These are phyloP conservation scores for Conus betulinus DNA, from an alignment of 1,140 invertebrate genomes.

Conservation along the genomic window DNA sequence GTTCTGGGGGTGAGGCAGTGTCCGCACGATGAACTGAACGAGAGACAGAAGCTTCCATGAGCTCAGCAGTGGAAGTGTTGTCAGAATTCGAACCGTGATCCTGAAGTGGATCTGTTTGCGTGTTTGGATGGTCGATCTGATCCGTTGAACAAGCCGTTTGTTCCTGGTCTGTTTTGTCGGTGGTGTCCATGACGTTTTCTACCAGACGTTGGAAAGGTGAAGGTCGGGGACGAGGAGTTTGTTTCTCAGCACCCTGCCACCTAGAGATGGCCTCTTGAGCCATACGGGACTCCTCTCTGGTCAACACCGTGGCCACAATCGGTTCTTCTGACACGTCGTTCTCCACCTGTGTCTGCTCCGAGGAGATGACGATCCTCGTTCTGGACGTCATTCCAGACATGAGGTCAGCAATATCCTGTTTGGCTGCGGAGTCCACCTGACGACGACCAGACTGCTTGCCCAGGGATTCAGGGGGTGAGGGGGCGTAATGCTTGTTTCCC, in stretches of 20 bases:
- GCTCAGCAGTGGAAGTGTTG: not conserved
- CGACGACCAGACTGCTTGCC: not conserved
- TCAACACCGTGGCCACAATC: conserved; percentile 12
- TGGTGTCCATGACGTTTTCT: not conserved
- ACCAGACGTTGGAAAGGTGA: conserved; percentile 19
- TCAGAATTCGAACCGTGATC: not conserved
- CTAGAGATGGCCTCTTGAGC: not conserved
- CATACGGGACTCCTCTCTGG: conserved; percentile 21
- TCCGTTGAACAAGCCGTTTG: not conserved
- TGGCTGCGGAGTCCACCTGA: conserved; percentile 27
- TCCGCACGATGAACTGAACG: not conserved
- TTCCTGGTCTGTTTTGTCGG: not conserved
- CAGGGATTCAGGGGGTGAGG: conserved; percentile 5
- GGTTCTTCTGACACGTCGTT: conserved; percentile 26
- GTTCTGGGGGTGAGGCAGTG: not conserved
- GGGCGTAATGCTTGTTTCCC: conserved; percentile 32
- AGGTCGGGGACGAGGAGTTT: not conserved
- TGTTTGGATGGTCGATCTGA: not conserved
- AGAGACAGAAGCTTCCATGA: not conserved
- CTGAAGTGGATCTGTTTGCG: not conserved
- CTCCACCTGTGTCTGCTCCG: not conserved
- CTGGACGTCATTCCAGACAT: conserved; percentile 11
- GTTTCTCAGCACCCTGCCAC: conserved; percentile 25
- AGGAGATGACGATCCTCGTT: not conserved
- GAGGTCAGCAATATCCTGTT: conserved; percentile 27